phyloP scores from a whole-genome alignment of 2,888 invertebrate genomes.

The Kryphioiulus occultus region DNA sequence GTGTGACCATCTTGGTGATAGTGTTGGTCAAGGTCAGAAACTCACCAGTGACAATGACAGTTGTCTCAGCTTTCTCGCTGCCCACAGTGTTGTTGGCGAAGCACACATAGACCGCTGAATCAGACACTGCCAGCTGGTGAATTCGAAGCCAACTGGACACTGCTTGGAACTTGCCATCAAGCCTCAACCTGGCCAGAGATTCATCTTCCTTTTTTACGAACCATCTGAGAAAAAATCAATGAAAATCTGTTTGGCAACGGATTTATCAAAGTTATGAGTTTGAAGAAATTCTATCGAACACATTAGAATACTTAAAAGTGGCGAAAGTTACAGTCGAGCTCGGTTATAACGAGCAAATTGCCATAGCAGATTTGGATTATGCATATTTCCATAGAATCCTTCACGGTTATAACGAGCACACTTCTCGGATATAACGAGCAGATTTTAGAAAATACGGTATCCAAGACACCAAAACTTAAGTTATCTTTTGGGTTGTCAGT shows the following conservation, averaged over 20 bases:
- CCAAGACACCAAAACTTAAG: too few relatives aligned
- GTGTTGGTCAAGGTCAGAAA: background rate
- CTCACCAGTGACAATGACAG: constrained; percentile 81
- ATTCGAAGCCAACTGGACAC: constrained; percentile 65
- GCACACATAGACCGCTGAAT: constrained; percentile 93
- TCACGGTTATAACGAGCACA: too few relatives aligned
- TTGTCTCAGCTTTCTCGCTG: constrained; percentile 88
- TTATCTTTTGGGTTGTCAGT: too few relatives aligned
- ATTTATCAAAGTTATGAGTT: background rate
- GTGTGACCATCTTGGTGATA: background rate
- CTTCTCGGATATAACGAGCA: too few relatives aligned
- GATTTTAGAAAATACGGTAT: too few relatives aligned
- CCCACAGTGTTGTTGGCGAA: constrained; percentile 95
- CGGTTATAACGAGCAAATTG: too few relatives aligned
- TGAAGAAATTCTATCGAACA: too few relatives aligned
- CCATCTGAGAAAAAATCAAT: constrained; percentile 40
- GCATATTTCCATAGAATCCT: too few relatives aligned
- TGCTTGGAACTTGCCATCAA: background rate
- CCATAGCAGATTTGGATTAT: too few relatives aligned
- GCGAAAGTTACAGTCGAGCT: too few relatives aligned
- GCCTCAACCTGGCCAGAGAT: background rate
- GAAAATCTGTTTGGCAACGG: background rate
- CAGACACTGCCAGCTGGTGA: constrained; percentile 86
- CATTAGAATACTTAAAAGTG: too few relatives aligned
- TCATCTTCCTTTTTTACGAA: constrained; percentile 46